Evolutionary conservation across 2,888 invertebrate species (phyloP).

Genomic region (Drosophila percnosoma): DNA sequence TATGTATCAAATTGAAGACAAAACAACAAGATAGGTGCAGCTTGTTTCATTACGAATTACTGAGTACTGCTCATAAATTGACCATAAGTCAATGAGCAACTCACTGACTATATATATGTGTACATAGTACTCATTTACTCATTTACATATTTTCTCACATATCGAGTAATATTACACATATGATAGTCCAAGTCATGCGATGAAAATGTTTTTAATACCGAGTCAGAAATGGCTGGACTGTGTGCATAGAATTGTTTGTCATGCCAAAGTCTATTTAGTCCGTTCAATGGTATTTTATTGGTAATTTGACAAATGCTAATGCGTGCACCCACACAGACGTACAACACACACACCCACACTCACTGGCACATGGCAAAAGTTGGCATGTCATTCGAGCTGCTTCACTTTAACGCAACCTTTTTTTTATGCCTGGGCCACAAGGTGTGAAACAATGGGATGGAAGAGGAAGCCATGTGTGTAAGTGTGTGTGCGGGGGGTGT

Average conservation of each 20-base stretch:
- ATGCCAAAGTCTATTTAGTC: slow-evolving; percentile 79
- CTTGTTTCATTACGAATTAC: slow-evolving; percentile 17
- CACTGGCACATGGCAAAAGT: slow-evolving; percentile 46
- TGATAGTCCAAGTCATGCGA: slow-evolving; percentile 67
- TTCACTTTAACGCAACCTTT: slow-evolving; percentile 54
- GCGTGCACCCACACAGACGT: slow-evolving; percentile 30
- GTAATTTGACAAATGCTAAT: slow-evolving; percentile 75
- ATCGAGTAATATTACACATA: slow-evolving; percentile 23
- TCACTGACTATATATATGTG: slow-evolving; percentile 18
- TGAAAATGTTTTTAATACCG: slow-evolving; percentile 58
- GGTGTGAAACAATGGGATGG: slow-evolving; percentile 67
- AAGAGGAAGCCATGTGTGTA: neutral
- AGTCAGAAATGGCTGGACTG: slow-evolving; percentile 14
- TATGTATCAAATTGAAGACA: neutral
- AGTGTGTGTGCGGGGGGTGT: neutral
- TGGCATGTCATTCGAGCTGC: slow-evolving; percentile 78
- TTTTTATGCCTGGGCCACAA: slow-evolving; percentile 21
- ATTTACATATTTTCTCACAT: slow-evolving; percentile 1
- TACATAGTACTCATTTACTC: slow-evolving; percentile 5
- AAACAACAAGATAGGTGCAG: slow-evolving; percentile 2
- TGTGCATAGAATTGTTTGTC: slow-evolving; percentile 71
- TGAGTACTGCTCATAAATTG: slow-evolving; percentile 33
- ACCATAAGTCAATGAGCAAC: slow-evolving; percentile 38
- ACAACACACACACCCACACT: neutral
- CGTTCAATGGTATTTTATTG: slow-evolving; percentile 76